Evolutionary conservation across 2,888 invertebrate genomes (phyloP).

Genomic region (Limnephilus lunatus): DNA sequence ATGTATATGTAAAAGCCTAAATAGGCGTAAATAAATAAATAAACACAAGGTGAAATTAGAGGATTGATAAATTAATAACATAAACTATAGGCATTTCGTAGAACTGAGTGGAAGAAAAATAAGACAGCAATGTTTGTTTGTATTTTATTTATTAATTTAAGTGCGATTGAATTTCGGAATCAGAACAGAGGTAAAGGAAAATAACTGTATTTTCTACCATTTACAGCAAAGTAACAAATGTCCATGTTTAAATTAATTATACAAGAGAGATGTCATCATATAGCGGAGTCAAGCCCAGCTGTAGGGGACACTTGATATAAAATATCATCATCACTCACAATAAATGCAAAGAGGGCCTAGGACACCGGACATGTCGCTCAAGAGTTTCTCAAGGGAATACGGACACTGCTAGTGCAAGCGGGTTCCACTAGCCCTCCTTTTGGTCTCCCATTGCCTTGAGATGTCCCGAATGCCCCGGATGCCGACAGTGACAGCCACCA

Average conservation of each 20-base stretch:
- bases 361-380: constrained; percentile 43
- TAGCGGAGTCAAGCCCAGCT: not conserved
- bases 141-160: constrained; percentile 64
- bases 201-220: constrained; percentile 60
- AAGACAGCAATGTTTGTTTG: constrained; percentile 48
- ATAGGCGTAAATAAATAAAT: no score
- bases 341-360: constrained; percentile 38
- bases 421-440: constrained; percentile 8
- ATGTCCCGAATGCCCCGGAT: not conserved
- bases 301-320: constrained; percentile 20
- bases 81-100: not conserved
- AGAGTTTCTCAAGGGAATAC: not conserved
- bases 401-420: constrained; percentile 18
- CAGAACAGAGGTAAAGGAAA: constrained; percentile 62
- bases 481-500: not conserved
- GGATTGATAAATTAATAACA: not conserved
- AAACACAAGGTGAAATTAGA: no score
- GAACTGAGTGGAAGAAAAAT: constrained; percentile 22
- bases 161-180: constrained; percentile 60
- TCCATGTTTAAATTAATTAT: constrained; percentile 54
- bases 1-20: no score
- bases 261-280: constrained; percentile 12
- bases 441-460: constrained; percentile 14
- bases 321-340: constrained; percentile 37
- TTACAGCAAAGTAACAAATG: constrained; percentile 62